Base-by-base conservation (phyloP, 2,113 vertebrate genomes). In the Tyto alba region DNA sequence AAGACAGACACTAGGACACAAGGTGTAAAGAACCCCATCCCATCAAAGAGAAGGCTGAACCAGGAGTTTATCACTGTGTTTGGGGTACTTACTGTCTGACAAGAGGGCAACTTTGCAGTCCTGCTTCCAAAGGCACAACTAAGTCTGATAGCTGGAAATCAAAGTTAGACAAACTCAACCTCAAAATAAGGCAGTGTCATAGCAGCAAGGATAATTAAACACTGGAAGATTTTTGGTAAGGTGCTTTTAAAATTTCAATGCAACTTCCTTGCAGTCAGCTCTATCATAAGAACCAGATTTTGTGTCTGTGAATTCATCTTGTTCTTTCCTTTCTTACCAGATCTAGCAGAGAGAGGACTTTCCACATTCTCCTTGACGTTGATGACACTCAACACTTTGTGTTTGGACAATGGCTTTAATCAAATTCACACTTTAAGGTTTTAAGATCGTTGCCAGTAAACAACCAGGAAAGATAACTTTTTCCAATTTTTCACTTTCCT, bases 221-320 rank as follows among this genome's bases (percentile, higher is more conserved):
- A 45, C 14, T 43, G 30, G 19, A 52, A 84, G 48, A 69, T 62
- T 86, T 86, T 53, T 77, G 47, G 80, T 18, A 63, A 41, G 11
- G 17, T 10, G 7, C 12, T 84, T 88, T 25, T 29, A 87, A 74
- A 92, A 69, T 71, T 45, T 77, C 38, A 29, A 0, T 62, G 43
- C 8, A 34, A 43, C 15, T 60, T 64, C 19, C 29, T 75, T 0
- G 0, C 7, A 72, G 36, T 27, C 48, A 88, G 1, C 9, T 38
- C 26, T 38, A 66, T 38, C 25, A 62, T 11, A 83, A 17, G 18
- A 86, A 60, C 4, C 18, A 56, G 18, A 19, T 45, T 56, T 56
- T 69, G 10, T 40, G 45, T 27, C 45, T 73, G 26, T 56, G 40
- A 83, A 69, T 69, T 63, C 21, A 40, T 11, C 48, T 76, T 55